Evolutionary conservation across 2,113 vertebrate species (phyloP).

Genomic region (Opisthocomus hoazin): DNA sequence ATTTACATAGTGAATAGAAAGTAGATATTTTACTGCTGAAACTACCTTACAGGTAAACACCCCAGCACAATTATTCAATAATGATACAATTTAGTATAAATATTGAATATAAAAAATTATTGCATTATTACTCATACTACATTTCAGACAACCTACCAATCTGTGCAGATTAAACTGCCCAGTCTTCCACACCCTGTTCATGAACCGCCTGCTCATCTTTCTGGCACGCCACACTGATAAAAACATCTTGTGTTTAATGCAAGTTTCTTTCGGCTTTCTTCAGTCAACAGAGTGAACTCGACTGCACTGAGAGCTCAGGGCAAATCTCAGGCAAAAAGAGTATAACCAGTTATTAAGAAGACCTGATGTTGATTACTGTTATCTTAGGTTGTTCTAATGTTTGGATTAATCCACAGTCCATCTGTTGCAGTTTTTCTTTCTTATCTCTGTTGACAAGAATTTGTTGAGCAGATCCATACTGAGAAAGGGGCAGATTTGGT

Average conservation of each 20-base stretch:
- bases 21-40: neutral
- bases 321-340: neutral
- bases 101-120: neutral
- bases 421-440: conserved; percentile 36
- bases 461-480: neutral
- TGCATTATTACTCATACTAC: neutral
- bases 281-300: neutral
- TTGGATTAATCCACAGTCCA: conserved; percentile 47
- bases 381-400: neutral
- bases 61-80: neutral
- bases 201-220: conserved; percentile 80
- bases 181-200: conserved; percentile 77
- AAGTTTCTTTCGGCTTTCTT: neutral
- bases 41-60: neutral
- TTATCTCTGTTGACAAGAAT: neutral
- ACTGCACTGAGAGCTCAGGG: neutral
- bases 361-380: conserved; percentile 17
- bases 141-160: conserved; percentile 74
- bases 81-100: neutral
- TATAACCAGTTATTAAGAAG: neutral
- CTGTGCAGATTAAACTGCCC: conserved; percentile 70
- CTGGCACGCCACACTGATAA: conserved; percentile 79
- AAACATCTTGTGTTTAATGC: conserved; percentile 68
- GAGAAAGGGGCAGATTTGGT: neutral
- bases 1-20: neutral